A percentile compares a stretch with the other conserved stretches of the same genome.
Conservation (phyloP, 2,888 invertebrate species). For the Cantharis rufa region DNA sequence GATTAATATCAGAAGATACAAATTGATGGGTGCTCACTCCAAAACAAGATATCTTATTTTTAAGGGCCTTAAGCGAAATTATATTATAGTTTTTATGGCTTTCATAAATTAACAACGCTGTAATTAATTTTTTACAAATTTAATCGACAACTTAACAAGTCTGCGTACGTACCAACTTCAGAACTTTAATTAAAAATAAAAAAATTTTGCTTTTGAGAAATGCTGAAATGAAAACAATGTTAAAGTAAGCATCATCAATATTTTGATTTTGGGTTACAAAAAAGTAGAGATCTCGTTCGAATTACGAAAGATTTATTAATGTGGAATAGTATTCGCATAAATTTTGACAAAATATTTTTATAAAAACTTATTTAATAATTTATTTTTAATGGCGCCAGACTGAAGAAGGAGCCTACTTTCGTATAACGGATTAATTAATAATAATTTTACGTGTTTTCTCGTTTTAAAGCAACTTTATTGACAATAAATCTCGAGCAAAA, state of each 20-base stretch:
- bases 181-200: not conserved
- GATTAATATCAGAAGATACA: not conserved
- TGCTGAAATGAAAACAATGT: no score
- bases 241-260: no score
- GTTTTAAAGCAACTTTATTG: not conserved
- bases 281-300: not conserved
- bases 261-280: not conserved
- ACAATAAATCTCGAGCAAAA: not conserved
- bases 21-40: not conserved
- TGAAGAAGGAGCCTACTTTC: not conserved
- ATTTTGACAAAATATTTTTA: not conserved
- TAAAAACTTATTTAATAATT: not conserved
- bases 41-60: not conserved
- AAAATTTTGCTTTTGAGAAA: no score
- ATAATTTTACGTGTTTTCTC: not conserved
- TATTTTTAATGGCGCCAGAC: not conserved
- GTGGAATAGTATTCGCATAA: not conserved
- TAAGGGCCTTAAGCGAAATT: not conserved
- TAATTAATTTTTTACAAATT: not conserved
- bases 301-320: not conserved
- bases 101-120: not conserved
- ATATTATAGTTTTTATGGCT: not conserved
- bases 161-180: not conserved
- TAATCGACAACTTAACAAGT: not conserved
- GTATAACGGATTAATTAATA: not conserved